phyloP scores from a whole-genome alignment of 2,888 invertebrate genomes.

The Sminthurinus aureus region DNA sequence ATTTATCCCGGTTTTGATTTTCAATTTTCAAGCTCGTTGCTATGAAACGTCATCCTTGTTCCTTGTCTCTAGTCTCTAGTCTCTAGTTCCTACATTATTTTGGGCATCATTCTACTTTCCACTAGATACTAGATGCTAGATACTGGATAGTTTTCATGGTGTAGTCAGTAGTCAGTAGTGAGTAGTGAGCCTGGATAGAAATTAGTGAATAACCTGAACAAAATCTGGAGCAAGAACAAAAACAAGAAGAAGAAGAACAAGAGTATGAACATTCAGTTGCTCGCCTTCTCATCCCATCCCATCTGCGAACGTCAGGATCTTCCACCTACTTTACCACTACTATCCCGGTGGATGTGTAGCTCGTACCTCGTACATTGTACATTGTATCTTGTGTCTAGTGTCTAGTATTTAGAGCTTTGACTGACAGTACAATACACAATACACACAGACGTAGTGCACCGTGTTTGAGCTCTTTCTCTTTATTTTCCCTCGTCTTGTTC shows the following conservation, averaged over 20 bases:
- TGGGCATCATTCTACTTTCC: too few relatives aligned
- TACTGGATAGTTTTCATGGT: background rate
- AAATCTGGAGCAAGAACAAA: conserved; percentile 3
- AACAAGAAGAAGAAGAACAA: too few relatives aligned
- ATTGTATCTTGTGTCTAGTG: background rate
- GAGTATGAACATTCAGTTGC: conserved; percentile 9
- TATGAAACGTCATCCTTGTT: background rate
- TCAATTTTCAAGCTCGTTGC: background rate
- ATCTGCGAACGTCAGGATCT: too few relatives aligned
- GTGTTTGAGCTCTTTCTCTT: conserved; percentile 3
- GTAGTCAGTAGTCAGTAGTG: background rate
- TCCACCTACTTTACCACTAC: background rate
- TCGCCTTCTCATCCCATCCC: background rate
- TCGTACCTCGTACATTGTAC: background rate
- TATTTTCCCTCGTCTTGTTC: background rate
- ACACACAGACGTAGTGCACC: background rate
- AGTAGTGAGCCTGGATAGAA: conserved; percentile 4
- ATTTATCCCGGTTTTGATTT: too few relatives aligned
- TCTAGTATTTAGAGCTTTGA: background rate
- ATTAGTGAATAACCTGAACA: background rate
- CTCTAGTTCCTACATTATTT: too few relatives aligned
- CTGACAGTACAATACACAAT: background rate
- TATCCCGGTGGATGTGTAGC: background rate
- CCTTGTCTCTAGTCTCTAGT: too few relatives aligned
- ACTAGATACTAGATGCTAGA: too few relatives aligned